A percentile compares a stretch with the other conserved stretches of the same genome.
Evolutionary conservation across 2,888 invertebrate species (phyloP).

Genomic region (Ellobium chinense): DNA sequence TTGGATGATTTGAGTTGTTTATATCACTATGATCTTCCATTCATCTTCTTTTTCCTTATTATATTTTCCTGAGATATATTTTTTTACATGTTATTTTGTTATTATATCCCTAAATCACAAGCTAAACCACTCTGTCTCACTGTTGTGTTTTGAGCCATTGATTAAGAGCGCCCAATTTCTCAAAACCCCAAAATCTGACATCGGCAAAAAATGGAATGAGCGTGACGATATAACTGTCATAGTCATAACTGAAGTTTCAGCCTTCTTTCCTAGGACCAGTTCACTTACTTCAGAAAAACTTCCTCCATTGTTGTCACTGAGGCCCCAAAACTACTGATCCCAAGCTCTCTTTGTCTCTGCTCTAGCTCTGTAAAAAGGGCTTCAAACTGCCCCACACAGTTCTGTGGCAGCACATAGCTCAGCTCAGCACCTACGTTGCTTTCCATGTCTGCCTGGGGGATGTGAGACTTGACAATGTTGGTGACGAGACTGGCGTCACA

Average conservation of each 20-base stretch:
- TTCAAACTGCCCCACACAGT: slow-evolving; percentile 67
- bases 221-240: too few species aligned
- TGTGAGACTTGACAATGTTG: slow-evolving; percentile 83
- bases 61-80: too few species aligned
- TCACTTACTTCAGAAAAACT: slow-evolving; percentile 81
- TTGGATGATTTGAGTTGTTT: too few species aligned
- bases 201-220: too few species aligned
- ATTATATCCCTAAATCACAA: too few species aligned
- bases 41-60: too few species aligned
- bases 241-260: too few species aligned
- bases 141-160: too few species aligned
- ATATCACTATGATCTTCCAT: too few species aligned
- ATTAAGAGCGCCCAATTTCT: too few species aligned
- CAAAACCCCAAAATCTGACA: background rate
- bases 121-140: too few species aligned
- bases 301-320: slow-evolving; percentile 93
- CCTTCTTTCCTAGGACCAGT: background rate
- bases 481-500: slow-evolving; percentile 82
- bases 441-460: slow-evolving; percentile 83
- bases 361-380: slow-evolving; percentile 71
- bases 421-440: slow-evolving; percentile 74
- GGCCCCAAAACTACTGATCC: slow-evolving; percentile 89
- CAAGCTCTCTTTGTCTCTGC: slow-evolving; percentile 79
- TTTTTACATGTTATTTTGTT: too few species aligned
- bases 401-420: slow-evolving; percentile 73